A percentile compares a stretch with the other conserved stretches of the same genome.
These are phyloP conservation scores for Silurus glanis DNA, from an alignment of 2,113 vertebrate genomes.

Conservation along the genomic window DNA sequence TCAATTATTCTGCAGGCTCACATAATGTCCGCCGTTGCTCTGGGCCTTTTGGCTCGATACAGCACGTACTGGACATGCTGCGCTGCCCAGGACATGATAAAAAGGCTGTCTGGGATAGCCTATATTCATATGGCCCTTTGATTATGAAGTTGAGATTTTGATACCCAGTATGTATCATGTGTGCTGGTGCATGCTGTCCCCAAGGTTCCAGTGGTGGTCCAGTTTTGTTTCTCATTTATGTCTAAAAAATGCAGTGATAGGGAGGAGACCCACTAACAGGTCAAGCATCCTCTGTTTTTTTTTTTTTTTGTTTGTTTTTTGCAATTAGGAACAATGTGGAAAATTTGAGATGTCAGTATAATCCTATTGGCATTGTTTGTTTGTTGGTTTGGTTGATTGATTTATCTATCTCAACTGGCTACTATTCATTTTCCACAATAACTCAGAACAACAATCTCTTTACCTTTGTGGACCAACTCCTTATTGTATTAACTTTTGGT, in stretches of 20 bases:
- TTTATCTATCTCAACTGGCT: constrained; percentile 29
- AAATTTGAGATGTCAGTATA: constrained; percentile 20
- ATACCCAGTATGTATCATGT: not conserved
- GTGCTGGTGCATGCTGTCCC: constrained; percentile 8
- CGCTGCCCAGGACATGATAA: constrained; percentile 45
- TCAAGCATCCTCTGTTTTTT: not conserved
- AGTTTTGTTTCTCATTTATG: constrained; percentile 40
- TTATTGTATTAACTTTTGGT: constrained; percentile 40
- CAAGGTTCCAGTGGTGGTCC: constrained; percentile 26
- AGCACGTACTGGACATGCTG: constrained; percentile 42
- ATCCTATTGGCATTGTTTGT: not conserved
- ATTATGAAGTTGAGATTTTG: constrained; percentile 41
- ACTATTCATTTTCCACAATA: constrained; percentile 10
- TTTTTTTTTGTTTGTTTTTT: not conserved
- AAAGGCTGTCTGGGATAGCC: constrained; percentile 37
- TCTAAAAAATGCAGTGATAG: constrained; percentile 32
- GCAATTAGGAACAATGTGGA: constrained; percentile 29
- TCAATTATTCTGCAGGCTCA: constrained; percentile 39
- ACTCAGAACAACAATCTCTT: constrained; percentile 14
- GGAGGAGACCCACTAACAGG: constrained; percentile 21
- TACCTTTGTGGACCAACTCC: constrained; percentile 1
- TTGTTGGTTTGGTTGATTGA: constrained; percentile 3
- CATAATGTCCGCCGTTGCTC: constrained; percentile 38
- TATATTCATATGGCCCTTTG: constrained; percentile 17
- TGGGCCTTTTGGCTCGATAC: constrained; percentile 31